Percentiles rank a stretch among this genome's conserved stretches.
phyloP scores from a whole-genome alignment of 2,797 vertebrate genomes.

The Antennarius maculatus region DNA sequence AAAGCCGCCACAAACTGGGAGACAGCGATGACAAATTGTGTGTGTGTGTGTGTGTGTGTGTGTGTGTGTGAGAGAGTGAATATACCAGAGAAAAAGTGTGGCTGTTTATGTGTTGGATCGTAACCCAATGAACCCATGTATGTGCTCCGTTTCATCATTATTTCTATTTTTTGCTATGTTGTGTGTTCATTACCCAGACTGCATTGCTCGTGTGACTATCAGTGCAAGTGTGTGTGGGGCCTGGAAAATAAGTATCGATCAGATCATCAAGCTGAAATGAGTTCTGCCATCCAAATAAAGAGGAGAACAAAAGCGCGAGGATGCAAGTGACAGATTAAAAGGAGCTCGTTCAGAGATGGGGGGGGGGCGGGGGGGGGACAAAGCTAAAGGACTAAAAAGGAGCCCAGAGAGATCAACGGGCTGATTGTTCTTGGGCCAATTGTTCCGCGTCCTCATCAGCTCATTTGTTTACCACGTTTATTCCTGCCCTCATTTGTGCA shows the following conservation, averaged over 20 bases:
- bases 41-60: slow-evolving; percentile 7
- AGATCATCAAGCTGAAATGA: slow-evolving; percentile 70
- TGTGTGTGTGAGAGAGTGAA: background rate
- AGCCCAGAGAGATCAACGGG: slow-evolving; percentile 59
- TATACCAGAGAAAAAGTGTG: background rate
- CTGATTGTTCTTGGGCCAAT: slow-evolving; percentile 55
- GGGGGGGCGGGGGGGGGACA: slow-evolving; percentile 39
- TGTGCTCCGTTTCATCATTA: slow-evolving; percentile 38
- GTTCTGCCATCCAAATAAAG: slow-evolving; percentile 67
- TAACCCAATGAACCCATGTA: slow-evolving; percentile 19
- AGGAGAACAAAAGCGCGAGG: slow-evolving; percentile 64
- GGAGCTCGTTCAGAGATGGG: slow-evolving; percentile 52
- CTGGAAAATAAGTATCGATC: slow-evolving; percentile 71
- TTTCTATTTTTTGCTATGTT: slow-evolving; percentile 22
- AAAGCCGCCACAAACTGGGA: slow-evolving; percentile 55
- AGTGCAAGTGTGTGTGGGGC: slow-evolving; percentile 18
- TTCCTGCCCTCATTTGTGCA: slow-evolving; percentile 66
- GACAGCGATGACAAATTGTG: slow-evolving; percentile 65
- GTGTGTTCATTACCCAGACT: slow-evolving; percentile 29
- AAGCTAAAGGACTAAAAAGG: slow-evolving; percentile 61
- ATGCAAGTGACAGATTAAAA: slow-evolving; percentile 66
- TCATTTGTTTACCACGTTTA: slow-evolving; percentile 66
- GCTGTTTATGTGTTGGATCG: slow-evolving; percentile 6
- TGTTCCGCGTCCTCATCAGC: slow-evolving; percentile 33
- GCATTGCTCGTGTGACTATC: slow-evolving; percentile 7